These are phyloP conservation scores for Antennarius maculatus DNA, from an alignment of 2,797 vertebrate genomes.

Conservation along the genomic window DNA sequence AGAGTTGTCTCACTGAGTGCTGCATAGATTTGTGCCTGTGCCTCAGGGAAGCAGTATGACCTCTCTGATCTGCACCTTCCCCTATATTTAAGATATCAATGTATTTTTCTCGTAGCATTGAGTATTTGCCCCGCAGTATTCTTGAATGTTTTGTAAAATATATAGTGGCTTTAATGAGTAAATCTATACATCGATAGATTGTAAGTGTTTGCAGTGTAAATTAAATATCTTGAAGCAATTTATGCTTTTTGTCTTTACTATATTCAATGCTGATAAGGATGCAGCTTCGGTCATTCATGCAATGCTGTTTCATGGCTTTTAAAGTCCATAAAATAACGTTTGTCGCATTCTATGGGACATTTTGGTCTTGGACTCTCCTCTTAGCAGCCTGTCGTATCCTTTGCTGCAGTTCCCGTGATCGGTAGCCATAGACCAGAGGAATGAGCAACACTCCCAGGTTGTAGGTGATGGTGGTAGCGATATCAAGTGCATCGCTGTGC, in stretches of 20 bases:
- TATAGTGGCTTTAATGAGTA: conserved; percentile 48
- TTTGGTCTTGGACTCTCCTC: conserved; percentile 11
- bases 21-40: conserved; percentile 72
- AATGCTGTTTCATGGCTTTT: background rate
- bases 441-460: conserved; percentile 53
- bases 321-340: background rate
- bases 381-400: conserved; percentile 24
- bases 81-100: conserved; percentile 21
- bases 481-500: conserved; percentile 41
- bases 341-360: background rate
- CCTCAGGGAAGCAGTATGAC: conserved; percentile 56
- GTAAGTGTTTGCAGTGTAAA: conserved; percentile 56
- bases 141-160: conserved; percentile 74
- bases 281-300: background rate
- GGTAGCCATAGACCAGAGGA: conserved; percentile 60
- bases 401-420: conserved; percentile 56
- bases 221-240: conserved; percentile 71
- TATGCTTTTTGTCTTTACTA: background rate
- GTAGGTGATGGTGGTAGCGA: conserved; percentile 35
- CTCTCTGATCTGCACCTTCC: conserved; percentile 35
- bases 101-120: conserved; percentile 49
- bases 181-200: conserved; percentile 9
- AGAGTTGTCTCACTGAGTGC: conserved; percentile 41
- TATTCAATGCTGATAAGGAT: background rate
- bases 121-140: conserved; percentile 45